Conservation (phyloP, 2,888 invertebrate species). For the Andrena fulva region DNA sequence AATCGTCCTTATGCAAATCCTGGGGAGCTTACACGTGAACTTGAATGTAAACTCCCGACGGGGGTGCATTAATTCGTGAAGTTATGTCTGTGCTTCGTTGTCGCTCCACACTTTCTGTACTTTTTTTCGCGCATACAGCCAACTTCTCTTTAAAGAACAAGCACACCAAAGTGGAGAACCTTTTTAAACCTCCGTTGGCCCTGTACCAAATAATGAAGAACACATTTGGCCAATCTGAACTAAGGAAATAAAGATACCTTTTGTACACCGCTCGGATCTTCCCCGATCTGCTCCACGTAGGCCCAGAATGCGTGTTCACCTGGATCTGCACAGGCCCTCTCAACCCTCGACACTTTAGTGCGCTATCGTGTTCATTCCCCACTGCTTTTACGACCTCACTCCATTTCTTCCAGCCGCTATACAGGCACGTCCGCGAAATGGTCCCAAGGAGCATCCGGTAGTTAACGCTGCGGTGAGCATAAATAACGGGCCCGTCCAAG, state of each 20-base stretch:
- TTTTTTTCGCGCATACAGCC: background rate
- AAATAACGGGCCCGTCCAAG: slow-evolving; percentile 58
- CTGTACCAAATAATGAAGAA: too few species aligned
- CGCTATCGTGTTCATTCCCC: background rate
- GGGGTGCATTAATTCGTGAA: slow-evolving; percentile 36
- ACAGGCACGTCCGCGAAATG: slow-evolving; percentile 38
- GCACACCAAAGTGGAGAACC: too few species aligned
- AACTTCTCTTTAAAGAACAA: too few species aligned
- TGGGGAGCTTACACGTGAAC: slow-evolving; percentile 38
- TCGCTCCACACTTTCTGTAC: background rate
- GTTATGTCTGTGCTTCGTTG: background rate
- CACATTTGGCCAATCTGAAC: too few species aligned
- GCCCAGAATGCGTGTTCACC: too few species aligned
- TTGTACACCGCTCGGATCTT: too few species aligned
- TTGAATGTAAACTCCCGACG: slow-evolving; percentile 22
- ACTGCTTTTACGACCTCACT: background rate
- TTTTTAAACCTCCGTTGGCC: too few species aligned
- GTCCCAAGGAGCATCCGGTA: slow-evolving; percentile 45
- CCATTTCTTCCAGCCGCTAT: slow-evolving; percentile 16
- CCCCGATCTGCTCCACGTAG: too few species aligned
- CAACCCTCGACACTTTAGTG: too few species aligned
- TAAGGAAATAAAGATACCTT: too few species aligned
- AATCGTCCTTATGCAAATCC: slow-evolving; percentile 68
- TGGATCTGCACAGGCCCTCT: too few species aligned
- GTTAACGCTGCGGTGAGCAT: slow-evolving; percentile 55